phyloP scores from a whole-genome alignment of 1,140 invertebrate genomes.

The Pseudomyrmex cubaensis region DNA sequence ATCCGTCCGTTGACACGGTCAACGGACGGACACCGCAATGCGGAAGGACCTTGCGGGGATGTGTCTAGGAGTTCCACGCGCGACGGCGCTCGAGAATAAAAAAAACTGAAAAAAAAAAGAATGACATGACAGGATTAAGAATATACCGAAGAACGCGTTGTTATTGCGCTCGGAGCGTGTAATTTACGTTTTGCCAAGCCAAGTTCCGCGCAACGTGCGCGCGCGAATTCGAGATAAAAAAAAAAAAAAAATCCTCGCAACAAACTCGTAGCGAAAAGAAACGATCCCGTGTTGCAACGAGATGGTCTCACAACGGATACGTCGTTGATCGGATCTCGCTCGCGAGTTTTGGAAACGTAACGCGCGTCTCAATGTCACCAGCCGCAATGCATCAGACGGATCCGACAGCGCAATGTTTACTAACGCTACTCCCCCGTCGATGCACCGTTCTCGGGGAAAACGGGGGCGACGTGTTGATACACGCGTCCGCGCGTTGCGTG shows the following conservation, averaged over 20 bases:
- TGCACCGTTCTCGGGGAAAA: not conserved
- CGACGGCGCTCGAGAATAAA: not conserved
- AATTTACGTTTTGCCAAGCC: not conserved
- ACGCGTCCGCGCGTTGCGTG: not conserved
- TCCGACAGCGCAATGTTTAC: conserved; percentile 1
- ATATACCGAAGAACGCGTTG: not conserved
- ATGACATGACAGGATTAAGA: too few relatives aligned
- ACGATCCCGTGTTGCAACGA: too few relatives aligned
- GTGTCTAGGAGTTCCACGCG: conserved; percentile 18
- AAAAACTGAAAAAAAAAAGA: too few relatives aligned
- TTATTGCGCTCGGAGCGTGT: not conserved
- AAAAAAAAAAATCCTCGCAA: too few relatives aligned
- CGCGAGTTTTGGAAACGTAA: too few relatives aligned
- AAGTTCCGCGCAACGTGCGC: not conserved
- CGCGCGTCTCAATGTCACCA: not conserved
- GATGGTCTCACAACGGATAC: too few relatives aligned
- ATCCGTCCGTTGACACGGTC: conserved; percentile 7
- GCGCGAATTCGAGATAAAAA: not conserved
- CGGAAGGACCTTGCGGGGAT: conserved; percentile 60
- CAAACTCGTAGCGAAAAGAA: too few relatives aligned
- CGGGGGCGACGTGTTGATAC: not conserved
- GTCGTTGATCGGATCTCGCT: too few relatives aligned
- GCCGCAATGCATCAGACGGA: not conserved
- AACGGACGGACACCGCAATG: conserved; percentile 69
- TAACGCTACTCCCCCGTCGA: not conserved